Percentiles rank a stretch among this genome's conserved stretches.
Conservation (phyloP, 2,797 vertebrate genomes). For the Calcarius lapponicus region DNA sequence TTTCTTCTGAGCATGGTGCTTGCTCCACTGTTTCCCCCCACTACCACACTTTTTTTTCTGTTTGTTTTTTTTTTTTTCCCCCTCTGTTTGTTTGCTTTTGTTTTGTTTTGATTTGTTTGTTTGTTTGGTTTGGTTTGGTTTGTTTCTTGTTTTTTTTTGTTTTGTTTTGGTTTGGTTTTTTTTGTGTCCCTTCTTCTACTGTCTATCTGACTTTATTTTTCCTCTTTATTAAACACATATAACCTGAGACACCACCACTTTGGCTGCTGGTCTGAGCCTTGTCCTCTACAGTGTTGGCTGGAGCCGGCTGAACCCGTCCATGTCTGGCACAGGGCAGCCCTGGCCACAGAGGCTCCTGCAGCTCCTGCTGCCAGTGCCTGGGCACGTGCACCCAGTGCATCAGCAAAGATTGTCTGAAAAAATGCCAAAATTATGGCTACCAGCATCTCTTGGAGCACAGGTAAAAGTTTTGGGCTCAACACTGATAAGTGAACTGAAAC, state of each 20-base stretch:
- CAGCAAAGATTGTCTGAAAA: not conserved
- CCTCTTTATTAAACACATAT: accelerated
- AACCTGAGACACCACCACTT: accelerated
- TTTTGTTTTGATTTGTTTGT: accelerated
- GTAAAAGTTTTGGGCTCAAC: not conserved
- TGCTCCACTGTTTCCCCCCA: not conserved
- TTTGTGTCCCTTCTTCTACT: not conserved
- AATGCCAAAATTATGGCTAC: not conserved
- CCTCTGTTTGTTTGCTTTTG: not conserved
- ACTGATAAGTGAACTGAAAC: not conserved
- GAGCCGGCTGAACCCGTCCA: accelerated
- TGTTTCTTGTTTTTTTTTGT: no score
- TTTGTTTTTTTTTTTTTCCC: no score
- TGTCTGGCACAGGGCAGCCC: accelerated
- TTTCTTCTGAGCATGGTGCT: not conserved
- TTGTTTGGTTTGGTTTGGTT: not conserved
- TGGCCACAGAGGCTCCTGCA: accelerated
- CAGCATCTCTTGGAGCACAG: not conserved
- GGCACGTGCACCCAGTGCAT: accelerated
- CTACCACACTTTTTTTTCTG: not conserved
- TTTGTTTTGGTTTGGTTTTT: no score
- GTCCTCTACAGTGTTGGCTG: accelerated
- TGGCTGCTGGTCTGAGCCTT: accelerated
- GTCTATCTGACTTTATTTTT: not conserved
- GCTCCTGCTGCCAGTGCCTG: accelerated